Evolutionary conservation across 1,140 invertebrate species (phyloP), one percentile per base, ranked within the genome.

Genomic region (Temnothorax curvispinosus): DNA sequence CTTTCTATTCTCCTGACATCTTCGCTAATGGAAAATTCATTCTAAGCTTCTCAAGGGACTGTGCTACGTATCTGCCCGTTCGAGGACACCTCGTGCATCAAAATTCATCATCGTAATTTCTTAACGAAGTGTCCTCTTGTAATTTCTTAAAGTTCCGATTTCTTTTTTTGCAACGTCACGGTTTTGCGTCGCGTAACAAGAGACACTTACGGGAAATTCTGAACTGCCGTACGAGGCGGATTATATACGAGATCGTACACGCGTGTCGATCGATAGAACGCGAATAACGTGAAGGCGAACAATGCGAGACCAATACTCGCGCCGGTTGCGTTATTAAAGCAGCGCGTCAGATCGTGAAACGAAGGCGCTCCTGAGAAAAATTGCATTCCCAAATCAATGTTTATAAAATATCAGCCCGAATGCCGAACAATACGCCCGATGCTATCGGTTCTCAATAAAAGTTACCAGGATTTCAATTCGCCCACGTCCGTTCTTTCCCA

Each of bases 241-340:
- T 77, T 69, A 80, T 80, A 80, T 5, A 27, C 27, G 27, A 27
- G 77, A 80, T 80, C 62, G 47, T 67, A 15, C 41, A 64, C 11
- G 13, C 32, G n/a, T 60, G 41, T 58, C 50, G 52, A 72, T 82
- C 78, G 67, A 82, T 82, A 72, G 21, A 72, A 82, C 27, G 21
- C 52, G 38, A 82, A 58, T 82, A 82, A 72, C 11, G 32, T 41
- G 41, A 38, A 64, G 32, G 21, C 50, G 21, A 72, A 82, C 38
- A 82, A 82, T 82, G n/a, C 38, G 9, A 27, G 27, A 69, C n/a
- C 32, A 78, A 78, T 44, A 52, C 32, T 15, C 60, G 15, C 27
- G 6, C 0, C n/a, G 1, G 7, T 18, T 15, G 11, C 64, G 18
- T 69, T 18, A 47, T 52, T 80, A 80, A 80, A 80, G n/a, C 15